A percentile compares a stretch with the other conserved stretches of the same genome.
phyloP scores from a whole-genome alignment of 2,888 invertebrate genomes.

The Ceraclea dissimilis region DNA sequence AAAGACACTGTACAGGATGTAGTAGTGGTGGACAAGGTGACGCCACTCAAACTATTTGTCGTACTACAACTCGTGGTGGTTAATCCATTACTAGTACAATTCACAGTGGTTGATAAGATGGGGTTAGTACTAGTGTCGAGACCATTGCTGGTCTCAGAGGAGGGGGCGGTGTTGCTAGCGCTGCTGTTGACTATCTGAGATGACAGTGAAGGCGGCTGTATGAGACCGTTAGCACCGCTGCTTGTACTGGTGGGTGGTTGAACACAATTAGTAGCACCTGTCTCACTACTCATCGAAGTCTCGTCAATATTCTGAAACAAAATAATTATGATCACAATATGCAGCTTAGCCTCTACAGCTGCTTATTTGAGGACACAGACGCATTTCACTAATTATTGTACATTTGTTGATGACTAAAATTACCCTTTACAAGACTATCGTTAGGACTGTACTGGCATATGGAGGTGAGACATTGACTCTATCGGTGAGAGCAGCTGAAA shows the following conservation, averaged over 20 bases:
- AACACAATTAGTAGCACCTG: constrained; percentile 23
- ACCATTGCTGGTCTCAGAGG: constrained; percentile 18
- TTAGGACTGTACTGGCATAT: too few species aligned
- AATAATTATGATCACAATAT: too few species aligned
- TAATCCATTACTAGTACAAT: too few species aligned
- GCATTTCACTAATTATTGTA: too few species aligned
- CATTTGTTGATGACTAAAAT: too few species aligned
- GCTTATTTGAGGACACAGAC: too few species aligned
- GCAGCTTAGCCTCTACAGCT: too few species aligned
- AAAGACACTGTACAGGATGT: constrained; percentile 29
- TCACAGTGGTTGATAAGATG: too few species aligned
- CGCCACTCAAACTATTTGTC: neutral
- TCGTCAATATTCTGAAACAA: constrained; percentile 23
- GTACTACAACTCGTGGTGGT: neutral
- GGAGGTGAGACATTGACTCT: too few species aligned
- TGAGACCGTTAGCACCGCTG: constrained; percentile 7
- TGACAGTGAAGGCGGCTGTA: constrained; percentile 14
- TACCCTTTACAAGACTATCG: too few species aligned
- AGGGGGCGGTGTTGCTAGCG: constrained; percentile 29
- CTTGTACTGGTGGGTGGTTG: constrained; percentile 8
- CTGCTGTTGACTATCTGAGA: constrained; percentile 23
- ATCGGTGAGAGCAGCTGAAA: too few species aligned
- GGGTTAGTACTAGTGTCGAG: too few species aligned
- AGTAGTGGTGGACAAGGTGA: neutral
- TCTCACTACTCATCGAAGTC: constrained; percentile 30